A percentile compares a stretch with the other conserved stretches of the same genome.
Conservation (phyloP, 2,113 vertebrate species). For the Indri indri region DNA sequence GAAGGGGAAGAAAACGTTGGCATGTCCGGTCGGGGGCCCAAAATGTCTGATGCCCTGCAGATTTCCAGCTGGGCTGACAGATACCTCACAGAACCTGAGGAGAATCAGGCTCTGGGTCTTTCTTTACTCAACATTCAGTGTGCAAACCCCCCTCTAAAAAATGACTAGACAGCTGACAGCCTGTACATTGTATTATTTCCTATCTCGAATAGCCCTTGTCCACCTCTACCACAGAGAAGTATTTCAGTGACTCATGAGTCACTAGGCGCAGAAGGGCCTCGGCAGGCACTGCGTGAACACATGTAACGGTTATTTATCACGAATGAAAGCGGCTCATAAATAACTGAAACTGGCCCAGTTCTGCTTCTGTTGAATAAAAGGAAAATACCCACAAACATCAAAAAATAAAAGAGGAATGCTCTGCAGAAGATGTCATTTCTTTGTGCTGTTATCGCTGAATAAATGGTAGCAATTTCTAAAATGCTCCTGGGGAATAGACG, state of each 20-base stretch:
- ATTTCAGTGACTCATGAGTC: background rate
- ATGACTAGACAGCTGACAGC: background rate
- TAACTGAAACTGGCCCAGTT: conserved; percentile 4
- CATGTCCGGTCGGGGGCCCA: background rate
- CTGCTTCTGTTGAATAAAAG: background rate
- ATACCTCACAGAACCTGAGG: background rate
- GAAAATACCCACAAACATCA: background rate
- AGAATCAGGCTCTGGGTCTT: background rate
- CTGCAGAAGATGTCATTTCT: background rate
- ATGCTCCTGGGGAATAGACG: background rate
- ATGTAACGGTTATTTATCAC: conserved; percentile 29
- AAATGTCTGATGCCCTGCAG: background rate
- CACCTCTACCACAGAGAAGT: background rate
- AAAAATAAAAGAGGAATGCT: background rate
- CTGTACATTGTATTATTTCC: background rate
- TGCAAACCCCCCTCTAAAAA: conserved; percentile 12
- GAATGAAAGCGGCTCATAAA: background rate
- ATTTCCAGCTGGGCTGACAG: background rate
- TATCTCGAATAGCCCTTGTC: background rate
- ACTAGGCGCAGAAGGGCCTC: background rate
- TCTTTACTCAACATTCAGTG: background rate
- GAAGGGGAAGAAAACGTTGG: background rate
- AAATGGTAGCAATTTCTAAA: conserved; percentile 37
- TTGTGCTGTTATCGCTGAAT: background rate
- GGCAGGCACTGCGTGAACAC: background rate